Evolutionary conservation across 2,888 invertebrate species (phyloP).

Genomic region (Dasysyrphus tricinctus): DNA sequence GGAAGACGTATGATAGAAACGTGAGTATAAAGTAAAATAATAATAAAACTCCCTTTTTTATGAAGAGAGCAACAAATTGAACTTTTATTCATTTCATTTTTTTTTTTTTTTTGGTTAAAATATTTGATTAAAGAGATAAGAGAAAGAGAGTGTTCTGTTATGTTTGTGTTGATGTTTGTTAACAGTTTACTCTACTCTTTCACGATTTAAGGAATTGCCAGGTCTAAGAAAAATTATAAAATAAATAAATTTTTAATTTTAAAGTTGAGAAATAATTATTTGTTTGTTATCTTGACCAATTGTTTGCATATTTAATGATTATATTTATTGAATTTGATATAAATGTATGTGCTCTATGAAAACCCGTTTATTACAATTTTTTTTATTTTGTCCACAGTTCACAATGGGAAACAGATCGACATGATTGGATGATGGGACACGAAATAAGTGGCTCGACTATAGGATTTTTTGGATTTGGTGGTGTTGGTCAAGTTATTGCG

Average conservation of each 20-base stretch:
- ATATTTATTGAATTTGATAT: too few species aligned
- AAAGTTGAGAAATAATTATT: too few species aligned
- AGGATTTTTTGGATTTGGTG: constrained; percentile 90
- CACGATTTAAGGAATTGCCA: neutral
- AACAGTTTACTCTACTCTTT: neutral
- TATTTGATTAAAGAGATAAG: neutral
- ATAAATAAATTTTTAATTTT: too few species aligned
- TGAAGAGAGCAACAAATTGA: neutral
- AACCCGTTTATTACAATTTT: too few species aligned
- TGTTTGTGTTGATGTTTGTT: neutral
- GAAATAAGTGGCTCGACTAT: constrained; percentile 90
- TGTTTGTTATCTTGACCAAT: too few species aligned
- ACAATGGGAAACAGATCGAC: constrained; percentile 87
- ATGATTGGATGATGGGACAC: constrained; percentile 89
- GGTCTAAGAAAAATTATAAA: neutral
- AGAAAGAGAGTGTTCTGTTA: neutral
- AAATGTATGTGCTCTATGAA: too few species aligned
- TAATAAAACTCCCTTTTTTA: neutral
- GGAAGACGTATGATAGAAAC: constrained; percentile 87
- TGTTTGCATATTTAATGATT: too few species aligned
- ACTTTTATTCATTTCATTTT: neutral
- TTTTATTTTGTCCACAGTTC: constrained; percentile 84
- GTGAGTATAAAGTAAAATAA: too few species aligned
- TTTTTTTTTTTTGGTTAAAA: neutral
- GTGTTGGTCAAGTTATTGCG: constrained; percentile 89